These are phyloP conservation scores for Gryllus bimaculatus DNA, from an alignment of 1,140 invertebrate genomes.

Conservation along the genomic window DNA sequence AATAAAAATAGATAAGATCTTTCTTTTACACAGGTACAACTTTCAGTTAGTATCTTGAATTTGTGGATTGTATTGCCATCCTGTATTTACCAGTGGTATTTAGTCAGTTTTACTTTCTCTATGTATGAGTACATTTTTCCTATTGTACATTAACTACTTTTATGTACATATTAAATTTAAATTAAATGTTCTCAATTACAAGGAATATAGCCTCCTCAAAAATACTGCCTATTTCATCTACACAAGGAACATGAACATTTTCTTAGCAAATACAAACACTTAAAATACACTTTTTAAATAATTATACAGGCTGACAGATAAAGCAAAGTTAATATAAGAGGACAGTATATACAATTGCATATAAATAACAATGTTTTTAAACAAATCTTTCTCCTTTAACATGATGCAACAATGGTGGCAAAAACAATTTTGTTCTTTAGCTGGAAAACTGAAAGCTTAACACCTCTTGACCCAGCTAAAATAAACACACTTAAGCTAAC, in stretches of 20 bases:
- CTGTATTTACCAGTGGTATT: neutral
- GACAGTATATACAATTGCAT: too few relatives aligned
- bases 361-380: too few relatives aligned
- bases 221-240: neutral
- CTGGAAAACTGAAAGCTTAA: too few relatives aligned
- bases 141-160: neutral
- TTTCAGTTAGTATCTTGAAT: neutral
- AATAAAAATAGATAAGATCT: constrained; percentile 1
- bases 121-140: neutral
- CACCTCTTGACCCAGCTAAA: too few relatives aligned
- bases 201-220: neutral
- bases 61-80: neutral
- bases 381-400: too few relatives aligned
- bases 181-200: neutral
- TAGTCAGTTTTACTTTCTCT: neutral
- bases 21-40: constrained; percentile 1
- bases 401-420: too few relatives aligned
- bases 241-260: neutral
- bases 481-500: too few relatives aligned
- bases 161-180: neutral
- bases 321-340: too few relatives aligned
- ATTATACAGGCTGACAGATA: too few relatives aligned
- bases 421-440: too few relatives aligned
- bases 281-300: too few relatives aligned
- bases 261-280: too few relatives aligned